Evolutionary conservation across 2,888 invertebrate species (phyloP).

Genomic region (Trichopria drosophilae): DNA sequence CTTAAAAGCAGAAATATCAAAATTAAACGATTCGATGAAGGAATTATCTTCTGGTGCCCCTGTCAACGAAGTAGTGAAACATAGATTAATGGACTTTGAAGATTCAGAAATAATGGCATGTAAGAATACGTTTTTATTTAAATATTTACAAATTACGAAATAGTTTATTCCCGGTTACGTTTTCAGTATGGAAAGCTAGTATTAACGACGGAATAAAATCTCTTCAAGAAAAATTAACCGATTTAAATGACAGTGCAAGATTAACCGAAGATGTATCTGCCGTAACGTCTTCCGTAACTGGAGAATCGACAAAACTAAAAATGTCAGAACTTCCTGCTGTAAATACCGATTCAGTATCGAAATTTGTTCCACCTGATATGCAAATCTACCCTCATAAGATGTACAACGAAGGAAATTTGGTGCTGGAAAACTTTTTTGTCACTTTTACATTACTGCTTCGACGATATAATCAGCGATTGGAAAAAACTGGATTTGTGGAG

Average conservation of each 20-base stretch:
- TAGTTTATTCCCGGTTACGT: constrained; percentile 19
- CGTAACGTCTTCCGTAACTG: constrained; percentile 39
- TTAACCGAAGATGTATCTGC: constrained; percentile 35
- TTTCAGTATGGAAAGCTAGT: constrained; percentile 5
- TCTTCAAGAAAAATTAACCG: constrained; percentile 32
- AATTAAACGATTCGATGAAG: constrained; percentile 36
- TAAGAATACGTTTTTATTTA: constrained; percentile 25
- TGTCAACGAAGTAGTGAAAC: constrained; percentile 39
- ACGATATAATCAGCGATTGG: constrained; percentile 34
- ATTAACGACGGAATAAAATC: constrained; percentile 18
- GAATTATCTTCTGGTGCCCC: constrained; percentile 37
- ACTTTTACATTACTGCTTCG: constrained; percentile 38
- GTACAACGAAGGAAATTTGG: constrained; percentile 42
- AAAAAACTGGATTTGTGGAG: constrained; percentile 34
- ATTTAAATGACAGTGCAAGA: constrained; percentile 36
- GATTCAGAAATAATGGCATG: constrained; percentile 43
- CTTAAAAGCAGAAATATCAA: constrained; percentile 40
- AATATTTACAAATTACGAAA: constrained; percentile 4
- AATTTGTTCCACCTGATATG: constrained; percentile 42
- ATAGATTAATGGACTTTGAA: constrained; percentile 41
- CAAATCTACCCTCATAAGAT: constrained; percentile 40
- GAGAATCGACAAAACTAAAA: constrained; percentile 40
- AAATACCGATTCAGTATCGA: constrained; percentile 36
- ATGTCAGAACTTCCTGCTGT: constrained; percentile 39
- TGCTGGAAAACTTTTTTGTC: constrained; percentile 42